phyloP scores from a whole-genome alignment of 2,113 vertebrate genomes.

The Opisthocomus hoazin region DNA sequence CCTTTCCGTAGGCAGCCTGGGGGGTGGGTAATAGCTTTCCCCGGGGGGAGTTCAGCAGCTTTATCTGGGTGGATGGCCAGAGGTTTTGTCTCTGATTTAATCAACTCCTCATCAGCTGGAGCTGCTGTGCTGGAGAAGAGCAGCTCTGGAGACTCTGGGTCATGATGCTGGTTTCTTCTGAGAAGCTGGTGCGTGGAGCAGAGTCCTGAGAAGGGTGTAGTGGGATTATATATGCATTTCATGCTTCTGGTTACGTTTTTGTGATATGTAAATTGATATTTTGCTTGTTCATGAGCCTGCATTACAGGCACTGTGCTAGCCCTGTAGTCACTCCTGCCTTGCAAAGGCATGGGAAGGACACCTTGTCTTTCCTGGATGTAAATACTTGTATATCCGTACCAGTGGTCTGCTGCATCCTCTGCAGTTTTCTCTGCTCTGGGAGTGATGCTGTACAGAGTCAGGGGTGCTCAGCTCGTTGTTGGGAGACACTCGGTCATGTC shows the following conservation, averaged over 20 bases:
- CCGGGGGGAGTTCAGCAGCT: not conserved
- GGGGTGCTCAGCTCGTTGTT: not conserved
- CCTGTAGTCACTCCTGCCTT: not conserved
- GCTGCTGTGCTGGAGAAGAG: not conserved
- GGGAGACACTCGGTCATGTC: not conserved
- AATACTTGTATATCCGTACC: accelerated
- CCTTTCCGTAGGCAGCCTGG: accelerated
- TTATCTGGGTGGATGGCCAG: not conserved
- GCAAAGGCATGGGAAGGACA: not conserved
- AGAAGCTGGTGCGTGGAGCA: not conserved
- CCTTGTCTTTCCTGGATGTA: not conserved
- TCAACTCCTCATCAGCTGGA: accelerated
- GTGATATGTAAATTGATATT: accelerated
- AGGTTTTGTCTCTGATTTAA: not conserved
- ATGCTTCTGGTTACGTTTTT: not conserved
- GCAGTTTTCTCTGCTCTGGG: not conserved
- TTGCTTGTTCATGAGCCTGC: not conserved
- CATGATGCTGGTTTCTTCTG: not conserved
- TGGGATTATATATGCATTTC: accelerated
- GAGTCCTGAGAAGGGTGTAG: not conserved
- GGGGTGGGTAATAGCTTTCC: not conserved
- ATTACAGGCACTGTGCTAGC: not conserved
- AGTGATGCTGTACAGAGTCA: accelerated
- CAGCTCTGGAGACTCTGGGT: not conserved
- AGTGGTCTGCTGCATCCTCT: not conserved